phyloP scores from a whole-genome alignment of 2,888 invertebrate genomes.

The Ichneumon xanthorius region DNA sequence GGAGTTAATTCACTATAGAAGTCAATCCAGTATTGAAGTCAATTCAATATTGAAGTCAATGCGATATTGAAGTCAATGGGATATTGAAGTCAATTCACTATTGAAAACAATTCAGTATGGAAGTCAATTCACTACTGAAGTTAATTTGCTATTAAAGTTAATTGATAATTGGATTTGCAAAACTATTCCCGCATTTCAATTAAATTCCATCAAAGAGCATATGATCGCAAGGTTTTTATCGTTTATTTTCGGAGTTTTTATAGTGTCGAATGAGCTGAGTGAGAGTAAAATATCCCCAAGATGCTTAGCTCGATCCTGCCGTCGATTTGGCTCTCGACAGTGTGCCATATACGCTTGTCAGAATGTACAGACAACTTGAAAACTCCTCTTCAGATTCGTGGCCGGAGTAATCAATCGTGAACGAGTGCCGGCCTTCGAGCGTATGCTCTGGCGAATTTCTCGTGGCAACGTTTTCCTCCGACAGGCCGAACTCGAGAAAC shows the following conservation, averaged over 20 bases:
- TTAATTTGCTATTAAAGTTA: background rate
- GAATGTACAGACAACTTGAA: conserved; percentile 39
- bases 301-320: background rate
- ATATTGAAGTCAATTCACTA: background rate
- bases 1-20: background rate
- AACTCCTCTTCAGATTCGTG: conserved; percentile 89
- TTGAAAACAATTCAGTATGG: background rate
- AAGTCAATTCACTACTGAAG: no score
- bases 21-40: background rate
- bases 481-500: conserved; percentile 93
- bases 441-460: conserved; percentile 97
- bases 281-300: background rate
- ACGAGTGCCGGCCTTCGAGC: conserved; percentile 94
- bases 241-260: conserved; percentile 1
- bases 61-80: background rate
- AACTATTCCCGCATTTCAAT: background rate
- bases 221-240: background rate
- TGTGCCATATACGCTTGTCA: conserved; percentile 5
- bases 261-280: background rate
- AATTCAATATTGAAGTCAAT: no score
- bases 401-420: conserved; percentile 97
- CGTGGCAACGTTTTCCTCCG: conserved; percentile 96
- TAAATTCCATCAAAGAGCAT: background rate
- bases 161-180: background rate
- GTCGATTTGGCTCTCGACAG: background rate